These are phyloP conservation scores for Steinernema khuongi DNA, from an alignment of 1,140 invertebrate species.

Conservation along the genomic window DNA sequence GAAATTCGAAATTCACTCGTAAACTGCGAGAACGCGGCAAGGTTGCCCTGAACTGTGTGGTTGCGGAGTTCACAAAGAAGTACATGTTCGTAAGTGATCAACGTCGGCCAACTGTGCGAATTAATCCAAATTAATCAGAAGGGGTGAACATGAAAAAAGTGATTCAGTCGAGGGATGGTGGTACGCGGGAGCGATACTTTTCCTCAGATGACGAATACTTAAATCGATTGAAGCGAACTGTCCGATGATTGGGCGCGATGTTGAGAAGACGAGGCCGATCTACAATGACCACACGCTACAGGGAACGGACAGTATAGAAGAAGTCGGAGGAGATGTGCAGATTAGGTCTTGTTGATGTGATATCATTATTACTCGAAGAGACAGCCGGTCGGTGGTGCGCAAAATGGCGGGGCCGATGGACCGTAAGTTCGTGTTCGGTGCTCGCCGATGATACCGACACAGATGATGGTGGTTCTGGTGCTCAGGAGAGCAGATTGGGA, in stretches of 20 bases:
- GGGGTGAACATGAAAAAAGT: no score
- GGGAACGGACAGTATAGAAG: neutral
- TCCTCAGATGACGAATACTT: neutral
- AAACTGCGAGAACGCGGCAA: neutral
- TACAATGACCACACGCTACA: constrained; percentile 3
- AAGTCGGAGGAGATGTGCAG: neutral
- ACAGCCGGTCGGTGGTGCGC: neutral
- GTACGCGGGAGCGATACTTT: neutral
- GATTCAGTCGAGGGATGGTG: no score
- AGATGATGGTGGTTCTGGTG: neutral
- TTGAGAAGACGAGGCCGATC: neutral
- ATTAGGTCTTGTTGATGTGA: neutral
- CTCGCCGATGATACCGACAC: no score
- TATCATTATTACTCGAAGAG: constrained; percentile 15
- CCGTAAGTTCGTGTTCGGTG: no score
- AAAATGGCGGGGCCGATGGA: constrained; percentile 8
- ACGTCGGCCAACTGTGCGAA: neutral
- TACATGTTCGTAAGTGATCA: no score
- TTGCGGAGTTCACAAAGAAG: no score
- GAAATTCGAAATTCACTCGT: neutral
- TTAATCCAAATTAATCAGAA: neutral
- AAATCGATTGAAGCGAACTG: constrained; percentile 8
- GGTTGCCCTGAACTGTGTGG: neutral
- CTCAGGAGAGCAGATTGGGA: neutral
- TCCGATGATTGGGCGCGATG: neutral